Conservation (phyloP, 2,113 vertebrate genomes). For the Typhlomys cinereus region DNA sequence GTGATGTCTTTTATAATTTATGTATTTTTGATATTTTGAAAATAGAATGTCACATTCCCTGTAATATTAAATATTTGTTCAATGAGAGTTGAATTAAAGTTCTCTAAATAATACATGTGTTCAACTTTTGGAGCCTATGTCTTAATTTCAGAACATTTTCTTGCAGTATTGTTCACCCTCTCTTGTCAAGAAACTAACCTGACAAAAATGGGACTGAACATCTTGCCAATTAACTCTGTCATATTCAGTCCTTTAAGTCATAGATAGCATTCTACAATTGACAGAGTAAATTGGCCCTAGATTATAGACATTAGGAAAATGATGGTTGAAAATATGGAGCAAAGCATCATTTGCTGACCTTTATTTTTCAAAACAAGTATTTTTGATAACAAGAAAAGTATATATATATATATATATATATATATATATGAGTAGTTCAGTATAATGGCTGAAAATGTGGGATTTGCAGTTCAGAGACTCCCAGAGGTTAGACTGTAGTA, state of each 20-base stretch:
- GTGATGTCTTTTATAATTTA: slow-evolving; percentile 40
- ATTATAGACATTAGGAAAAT: neutral
- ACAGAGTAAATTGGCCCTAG: neutral
- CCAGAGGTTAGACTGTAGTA: too few relatives aligned
- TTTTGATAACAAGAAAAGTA: neutral
- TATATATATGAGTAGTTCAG: neutral
- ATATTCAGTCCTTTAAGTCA: neutral
- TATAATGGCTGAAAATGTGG: neutral
- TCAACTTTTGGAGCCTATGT: slow-evolving; percentile 56
- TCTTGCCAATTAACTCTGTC: slow-evolving; percentile 12
- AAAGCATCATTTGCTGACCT: accelerated
- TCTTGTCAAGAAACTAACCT: slow-evolving; percentile 54
- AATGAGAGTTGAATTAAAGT: neutral
- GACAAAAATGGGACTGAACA: slow-evolving; percentile 58
- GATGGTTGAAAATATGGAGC: neutral
- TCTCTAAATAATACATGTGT: slow-evolving; percentile 46
- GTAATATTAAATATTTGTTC: slow-evolving; percentile 53
- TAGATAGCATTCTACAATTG: neutral
- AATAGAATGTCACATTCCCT: slow-evolving; percentile 39
- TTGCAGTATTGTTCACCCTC: slow-evolving; percentile 14
- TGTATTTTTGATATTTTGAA: slow-evolving; percentile 46
- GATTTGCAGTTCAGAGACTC: too few relatives aligned
- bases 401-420: neutral
- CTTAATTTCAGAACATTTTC: slow-evolving; percentile 47
- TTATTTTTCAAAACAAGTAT: neutral